Conservation (phyloP, 2,888 invertebrate genomes). For the Seladonia tumulorum region DNA sequence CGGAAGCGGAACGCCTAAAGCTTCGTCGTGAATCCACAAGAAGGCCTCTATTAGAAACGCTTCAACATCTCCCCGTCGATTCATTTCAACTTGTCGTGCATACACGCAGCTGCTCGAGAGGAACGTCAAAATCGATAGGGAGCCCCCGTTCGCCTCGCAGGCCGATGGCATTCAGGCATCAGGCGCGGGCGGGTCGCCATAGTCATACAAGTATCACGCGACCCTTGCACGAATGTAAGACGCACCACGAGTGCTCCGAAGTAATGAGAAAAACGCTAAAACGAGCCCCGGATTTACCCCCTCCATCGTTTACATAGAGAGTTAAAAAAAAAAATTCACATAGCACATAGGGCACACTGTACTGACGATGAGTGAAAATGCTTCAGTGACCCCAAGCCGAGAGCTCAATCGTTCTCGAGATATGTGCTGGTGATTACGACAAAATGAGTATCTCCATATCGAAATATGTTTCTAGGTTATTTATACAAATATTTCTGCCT, state of each 20-base stretch:
- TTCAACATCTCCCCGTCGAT: constrained; percentile 29
- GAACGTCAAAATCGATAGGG: constrained; percentile 55
- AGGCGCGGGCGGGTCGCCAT: not conserved
- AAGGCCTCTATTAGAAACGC: constrained; percentile 28
- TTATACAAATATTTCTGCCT: too few species aligned
- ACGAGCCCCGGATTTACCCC: not conserved
- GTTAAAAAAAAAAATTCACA: not conserved
- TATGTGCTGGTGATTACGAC: not conserved
- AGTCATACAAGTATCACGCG: constrained; percentile 2
- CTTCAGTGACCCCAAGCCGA: too few species aligned
- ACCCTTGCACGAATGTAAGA: not conserved
- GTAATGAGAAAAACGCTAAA: constrained; percentile 2
- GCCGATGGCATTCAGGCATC: constrained; percentile 22
- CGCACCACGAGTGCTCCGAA: not conserved
- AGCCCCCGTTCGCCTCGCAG: not conserved
- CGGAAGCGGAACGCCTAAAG: not conserved
- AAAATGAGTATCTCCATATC: too few species aligned
- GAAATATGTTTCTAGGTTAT: too few species aligned
- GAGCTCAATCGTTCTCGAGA: not conserved
- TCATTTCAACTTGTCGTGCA: constrained; percentile 39
- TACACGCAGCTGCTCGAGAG: not conserved
- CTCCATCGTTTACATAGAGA: not conserved
- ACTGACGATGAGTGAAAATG: not conserved
- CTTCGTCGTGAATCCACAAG: constrained; percentile 1
- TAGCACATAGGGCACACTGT: not conserved